Evolutionary conservation across 2,113 vertebrate genomes (phyloP).

Genomic region (Xyrauchen texanus): DNA sequence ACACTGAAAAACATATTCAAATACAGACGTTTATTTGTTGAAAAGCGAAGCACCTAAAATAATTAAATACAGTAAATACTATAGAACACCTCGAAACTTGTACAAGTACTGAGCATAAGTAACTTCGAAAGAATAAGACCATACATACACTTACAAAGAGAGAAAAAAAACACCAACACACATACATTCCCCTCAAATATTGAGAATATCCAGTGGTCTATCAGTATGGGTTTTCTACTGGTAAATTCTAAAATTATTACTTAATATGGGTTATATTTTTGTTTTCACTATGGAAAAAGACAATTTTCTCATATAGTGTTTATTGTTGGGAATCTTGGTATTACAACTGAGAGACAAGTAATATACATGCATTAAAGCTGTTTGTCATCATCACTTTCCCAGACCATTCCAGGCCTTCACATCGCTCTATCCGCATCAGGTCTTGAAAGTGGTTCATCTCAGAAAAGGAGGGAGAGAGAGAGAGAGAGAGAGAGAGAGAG

Average conservation of each 20-base stretch:
- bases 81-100: neutral
- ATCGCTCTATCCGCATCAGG: neutral
- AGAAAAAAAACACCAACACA: too few species aligned
- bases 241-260: too few species aligned
- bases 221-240: too few species aligned
- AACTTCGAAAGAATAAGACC: neutral
- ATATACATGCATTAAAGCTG: neutral
- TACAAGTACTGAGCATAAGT: neutral
- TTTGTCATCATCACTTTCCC: constrained; percentile 13
- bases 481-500: neutral
- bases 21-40: constrained; percentile 31
- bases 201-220: too few species aligned
- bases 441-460: constrained; percentile 10
- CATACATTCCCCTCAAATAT: too few species aligned
- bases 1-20: neutral
- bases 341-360: neutral
- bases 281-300: neutral
- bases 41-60: constrained; percentile 31
- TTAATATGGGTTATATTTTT: too few species aligned
- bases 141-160: neutral
- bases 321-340: neutral
- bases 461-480: neutral
- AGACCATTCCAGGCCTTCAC: neutral
- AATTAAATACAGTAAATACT: neutral
- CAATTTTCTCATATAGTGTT: neutral